Conservation (phyloP, 2,888 invertebrate species). For the Thymelicus sylvestris region DNA sequence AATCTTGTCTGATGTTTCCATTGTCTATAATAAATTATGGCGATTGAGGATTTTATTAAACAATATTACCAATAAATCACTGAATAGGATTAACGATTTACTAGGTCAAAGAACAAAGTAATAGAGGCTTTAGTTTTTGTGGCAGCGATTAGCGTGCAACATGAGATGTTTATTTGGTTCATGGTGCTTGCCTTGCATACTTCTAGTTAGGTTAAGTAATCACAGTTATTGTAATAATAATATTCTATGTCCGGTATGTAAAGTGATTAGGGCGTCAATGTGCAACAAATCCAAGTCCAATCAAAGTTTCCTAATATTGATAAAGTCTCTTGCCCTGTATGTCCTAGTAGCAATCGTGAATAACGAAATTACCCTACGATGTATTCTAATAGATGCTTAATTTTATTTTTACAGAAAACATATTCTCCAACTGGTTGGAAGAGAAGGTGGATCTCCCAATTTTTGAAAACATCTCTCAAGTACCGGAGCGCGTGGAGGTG, state of each 20-base stretch:
- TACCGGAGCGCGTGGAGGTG: constrained; percentile 68
- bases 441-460: constrained; percentile 88
- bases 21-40: neutral
- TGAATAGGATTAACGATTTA: constrained; percentile 19
- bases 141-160: constrained; percentile 60
- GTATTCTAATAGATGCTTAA: constrained; percentile 10
- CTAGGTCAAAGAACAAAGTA: constrained; percentile 20
- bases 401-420: constrained; percentile 68
- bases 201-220: constrained; percentile 5
- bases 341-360: neutral
- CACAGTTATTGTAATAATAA: neutral
- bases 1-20: neutral
- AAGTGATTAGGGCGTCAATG: neutral
- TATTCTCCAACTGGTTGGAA: constrained; percentile 89
- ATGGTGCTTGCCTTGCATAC: constrained; percentile 20
- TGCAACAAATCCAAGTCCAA: neutral
- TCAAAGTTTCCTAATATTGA: neutral
- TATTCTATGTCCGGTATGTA: neutral
- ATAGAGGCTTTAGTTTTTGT: constrained; percentile 14
- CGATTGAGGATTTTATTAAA: neutral
- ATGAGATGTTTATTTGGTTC: constrained; percentile 64
- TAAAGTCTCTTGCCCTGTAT: neutral
- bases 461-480: constrained; percentile 85
- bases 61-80: neutral
- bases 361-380: neutral